A percentile compares a stretch with the other conserved stretches of the same genome.
These are phyloP conservation scores for Pangasius macronema DNA, from an alignment of 2,797 vertebrate species.

Conservation along the genomic window DNA sequence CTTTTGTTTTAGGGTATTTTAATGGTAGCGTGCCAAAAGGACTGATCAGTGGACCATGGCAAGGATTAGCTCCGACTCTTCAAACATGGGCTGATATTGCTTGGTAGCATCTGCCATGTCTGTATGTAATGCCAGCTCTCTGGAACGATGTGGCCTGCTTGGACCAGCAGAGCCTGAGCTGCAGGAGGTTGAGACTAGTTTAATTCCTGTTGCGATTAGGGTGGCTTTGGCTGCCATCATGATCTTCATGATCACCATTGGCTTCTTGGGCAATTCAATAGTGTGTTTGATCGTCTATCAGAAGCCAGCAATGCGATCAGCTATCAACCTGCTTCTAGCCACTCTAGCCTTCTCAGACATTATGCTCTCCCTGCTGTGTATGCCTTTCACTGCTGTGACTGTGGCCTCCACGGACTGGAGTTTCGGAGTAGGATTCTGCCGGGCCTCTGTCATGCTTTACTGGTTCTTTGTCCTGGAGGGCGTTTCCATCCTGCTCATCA, in stretches of 20 bases:
- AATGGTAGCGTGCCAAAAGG: slow-evolving; percentile 30
- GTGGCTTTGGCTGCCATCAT: slow-evolving; percentile 78
- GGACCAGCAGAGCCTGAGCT: slow-evolving; percentile 61
- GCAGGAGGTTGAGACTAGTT: slow-evolving; percentile 53
- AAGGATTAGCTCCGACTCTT: slow-evolving; percentile 37
- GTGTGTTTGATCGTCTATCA: slow-evolving; percentile 88
- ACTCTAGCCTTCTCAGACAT: slow-evolving; percentile 88
- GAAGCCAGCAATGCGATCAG: slow-evolving; percentile 86
- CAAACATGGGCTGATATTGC: slow-evolving; percentile 51
- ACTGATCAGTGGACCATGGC: slow-evolving; percentile 19
- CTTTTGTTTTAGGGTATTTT: slow-evolving; percentile 52
- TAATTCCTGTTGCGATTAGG: slow-evolving; percentile 78
- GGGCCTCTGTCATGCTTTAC: slow-evolving; percentile 83
- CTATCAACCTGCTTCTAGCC: slow-evolving; percentile 86
- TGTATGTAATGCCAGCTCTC: slow-evolving; percentile 75
- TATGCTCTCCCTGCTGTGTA: slow-evolving; percentile 86
- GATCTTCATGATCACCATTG: slow-evolving; percentile 83
- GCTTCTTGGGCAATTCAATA: slow-evolving; percentile 83
- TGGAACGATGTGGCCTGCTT: slow-evolving; percentile 65
- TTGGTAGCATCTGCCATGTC: slow-evolving; percentile 61
- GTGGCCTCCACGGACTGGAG: slow-evolving; percentile 79
- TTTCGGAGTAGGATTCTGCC: slow-evolving; percentile 82
- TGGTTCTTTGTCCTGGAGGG: slow-evolving; percentile 90
- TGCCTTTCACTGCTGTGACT: slow-evolving; percentile 86
- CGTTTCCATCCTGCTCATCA: slow-evolving; percentile 86